These are phyloP conservation scores for Cyclopterus lumpus DNA, from an alignment of 2,797 vertebrate genomes.

Conservation along the genomic window DNA sequence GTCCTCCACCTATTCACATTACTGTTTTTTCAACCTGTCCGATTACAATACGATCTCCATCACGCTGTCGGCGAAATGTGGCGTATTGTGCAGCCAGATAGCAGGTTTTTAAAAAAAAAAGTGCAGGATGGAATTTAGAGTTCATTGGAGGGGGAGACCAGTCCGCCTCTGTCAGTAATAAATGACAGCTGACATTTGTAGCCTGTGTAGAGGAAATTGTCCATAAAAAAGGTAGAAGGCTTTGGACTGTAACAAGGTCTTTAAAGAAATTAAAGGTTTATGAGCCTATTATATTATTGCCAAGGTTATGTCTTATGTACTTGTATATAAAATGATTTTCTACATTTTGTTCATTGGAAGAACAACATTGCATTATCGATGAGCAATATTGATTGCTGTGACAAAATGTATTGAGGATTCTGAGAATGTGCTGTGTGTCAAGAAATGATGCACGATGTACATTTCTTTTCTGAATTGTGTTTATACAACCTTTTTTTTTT, in stretches of 20 bases:
- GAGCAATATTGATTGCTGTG: no score
- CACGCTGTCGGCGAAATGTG: not conserved
- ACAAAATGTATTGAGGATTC: no score
- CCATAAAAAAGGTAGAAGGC: not conserved
- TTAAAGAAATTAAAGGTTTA: not conserved
- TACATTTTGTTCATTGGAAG: no score
- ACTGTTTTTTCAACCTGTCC: not conserved
- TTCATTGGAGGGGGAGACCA: not conserved
- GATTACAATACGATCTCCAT: slow-evolving; percentile 10
- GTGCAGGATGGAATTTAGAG: not conserved
- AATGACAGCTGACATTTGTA: slow-evolving; percentile 39
- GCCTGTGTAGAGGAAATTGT: slow-evolving; percentile 10
- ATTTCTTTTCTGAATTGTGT: no score
- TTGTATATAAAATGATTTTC: not conserved
- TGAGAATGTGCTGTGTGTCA: no score
- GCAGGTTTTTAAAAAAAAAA: not conserved
- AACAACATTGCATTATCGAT: no score
- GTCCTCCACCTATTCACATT: not conserved
- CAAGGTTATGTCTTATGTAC: slow-evolving; percentile 4
- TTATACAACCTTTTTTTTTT: no score
- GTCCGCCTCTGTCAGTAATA: not conserved
- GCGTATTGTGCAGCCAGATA: not conserved
- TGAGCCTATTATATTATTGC: not conserved
- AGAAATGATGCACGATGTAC: no score
- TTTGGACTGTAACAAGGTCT: not conserved